Evolutionary conservation across 2,113 vertebrate species (phyloP), one percentile per base, ranked within the genome.

Genomic region (Mastomys natalensis): DNA sequence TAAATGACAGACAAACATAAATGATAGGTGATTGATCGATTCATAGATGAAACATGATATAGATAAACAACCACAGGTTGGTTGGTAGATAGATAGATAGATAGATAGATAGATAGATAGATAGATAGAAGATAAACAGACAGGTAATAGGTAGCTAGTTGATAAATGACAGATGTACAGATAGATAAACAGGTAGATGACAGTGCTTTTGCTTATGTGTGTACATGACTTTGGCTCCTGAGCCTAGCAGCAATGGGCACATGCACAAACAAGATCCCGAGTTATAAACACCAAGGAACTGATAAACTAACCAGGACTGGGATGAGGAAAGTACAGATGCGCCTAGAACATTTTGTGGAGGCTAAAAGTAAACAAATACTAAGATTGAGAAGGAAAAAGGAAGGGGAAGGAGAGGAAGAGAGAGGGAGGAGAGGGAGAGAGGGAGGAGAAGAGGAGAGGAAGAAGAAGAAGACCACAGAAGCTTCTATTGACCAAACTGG

Each of bases 151-250:
- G 37, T 34, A 81, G 43, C 45, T 86, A 7, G 51, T 53, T 26
- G 66, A 51, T 37, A 64, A 5, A 62, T 62, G 4, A 55, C 17
- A 87, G 1, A 51, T 5, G 24, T 0, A 55, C 70, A 31, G 21
- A 72, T 55, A 68, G 19, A 87, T 53, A 21, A n/a, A 26, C 13
- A 80, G 31, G 40, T 19, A 82, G 24, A 45, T 58, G 45, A 4
- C 34, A 60, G 3, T 40, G 64, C n/a, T 11, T 31, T 1, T 64
- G 21, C 29, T 0, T 37, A 6, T 22, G 7, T 12, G 1, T 53
- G 76, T 72, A 13, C 37, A 21, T 21, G 7, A 40, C 13, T n/a
- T 22, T 77, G 53, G 45, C 62, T 74, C n/a, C 37, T 95, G 13
- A 66, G 29, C 29, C 60, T 64, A n/a, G 22, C 29, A 55, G n/a